Evolutionary conservation across 2,888 invertebrate species (phyloP).

Genomic region (Volucella zonaria): DNA sequence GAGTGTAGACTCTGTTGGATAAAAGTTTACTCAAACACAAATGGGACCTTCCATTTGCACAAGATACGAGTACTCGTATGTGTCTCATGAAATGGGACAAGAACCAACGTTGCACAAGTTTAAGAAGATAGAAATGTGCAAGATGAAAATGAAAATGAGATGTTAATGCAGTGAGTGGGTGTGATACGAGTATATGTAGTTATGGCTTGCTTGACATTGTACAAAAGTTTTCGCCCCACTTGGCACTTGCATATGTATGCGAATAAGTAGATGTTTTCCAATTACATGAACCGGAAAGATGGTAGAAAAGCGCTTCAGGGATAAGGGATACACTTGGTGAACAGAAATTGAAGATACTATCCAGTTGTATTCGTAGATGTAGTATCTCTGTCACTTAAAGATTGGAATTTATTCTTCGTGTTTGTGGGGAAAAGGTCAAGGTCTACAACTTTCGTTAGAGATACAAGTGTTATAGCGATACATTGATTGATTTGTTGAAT

Average conservation of each 20-base stretch:
- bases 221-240: background rate
- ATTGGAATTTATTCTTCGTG: no score
- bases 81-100: no score
- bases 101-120: background rate
- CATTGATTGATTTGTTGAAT: no score
- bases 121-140: background rate
- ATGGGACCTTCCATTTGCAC: background rate
- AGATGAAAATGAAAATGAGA: conserved; percentile 49
- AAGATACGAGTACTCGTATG: no score
- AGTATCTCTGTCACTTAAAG: no score
- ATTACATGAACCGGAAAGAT: conserved; percentile 33
- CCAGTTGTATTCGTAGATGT: no score
- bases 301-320: background rate
- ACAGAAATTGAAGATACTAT: no score
- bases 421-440: no score
- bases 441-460: no score
- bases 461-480: no score
- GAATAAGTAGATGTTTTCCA: conserved; percentile 53
- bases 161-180: conserved; percentile 44
- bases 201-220: conserved; percentile 12
- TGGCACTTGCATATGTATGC: background rate
- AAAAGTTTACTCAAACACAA: conserved; percentile 28
- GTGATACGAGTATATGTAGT: background rate
- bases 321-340: no score
- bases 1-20: conserved; percentile 19